Evolutionary conservation across 2,113 vertebrate genomes (phyloP).

Genomic region (Gopherus evgoodei): DNA sequence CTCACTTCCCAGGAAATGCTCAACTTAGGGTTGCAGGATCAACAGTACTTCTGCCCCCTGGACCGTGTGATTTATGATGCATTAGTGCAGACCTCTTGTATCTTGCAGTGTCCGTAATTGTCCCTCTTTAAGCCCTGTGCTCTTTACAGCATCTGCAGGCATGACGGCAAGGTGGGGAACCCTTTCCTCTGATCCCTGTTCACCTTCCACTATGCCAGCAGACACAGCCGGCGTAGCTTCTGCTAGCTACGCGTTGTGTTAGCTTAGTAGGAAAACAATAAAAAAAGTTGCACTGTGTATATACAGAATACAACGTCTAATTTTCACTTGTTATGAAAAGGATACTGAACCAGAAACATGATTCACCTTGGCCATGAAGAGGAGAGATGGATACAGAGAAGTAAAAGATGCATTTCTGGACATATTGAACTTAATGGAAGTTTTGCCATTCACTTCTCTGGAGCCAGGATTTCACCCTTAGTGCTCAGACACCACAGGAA

Average conservation of each 20-base stretch:
- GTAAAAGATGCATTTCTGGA: background rate
- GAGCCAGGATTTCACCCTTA: background rate
- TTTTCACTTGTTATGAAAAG: fast-evolving
- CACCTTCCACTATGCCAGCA: background rate
- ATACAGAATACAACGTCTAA: fast-evolving
- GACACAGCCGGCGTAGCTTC: background rate
- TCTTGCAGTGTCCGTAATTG: background rate
- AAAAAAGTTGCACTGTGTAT: fast-evolving
- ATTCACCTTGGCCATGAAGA: background rate
- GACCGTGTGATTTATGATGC: background rate
- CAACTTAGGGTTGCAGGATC: background rate
- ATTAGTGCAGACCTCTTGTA: background rate
- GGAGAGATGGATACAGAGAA: background rate
- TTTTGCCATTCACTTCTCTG: background rate
- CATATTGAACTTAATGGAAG: fast-evolving
- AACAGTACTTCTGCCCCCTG: background rate
- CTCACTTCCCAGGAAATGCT: background rate
- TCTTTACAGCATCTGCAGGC: background rate
- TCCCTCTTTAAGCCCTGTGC: background rate
- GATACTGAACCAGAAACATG: background rate
- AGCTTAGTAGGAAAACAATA: background rate
- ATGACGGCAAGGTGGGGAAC: background rate
- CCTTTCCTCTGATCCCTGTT: background rate
- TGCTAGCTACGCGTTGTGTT: background rate
- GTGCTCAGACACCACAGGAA: fast-evolving